These are phyloP conservation scores for Meloidogyne exigua DNA, from an alignment of 1,140 invertebrate genomes.

Conservation along the genomic window DNA sequence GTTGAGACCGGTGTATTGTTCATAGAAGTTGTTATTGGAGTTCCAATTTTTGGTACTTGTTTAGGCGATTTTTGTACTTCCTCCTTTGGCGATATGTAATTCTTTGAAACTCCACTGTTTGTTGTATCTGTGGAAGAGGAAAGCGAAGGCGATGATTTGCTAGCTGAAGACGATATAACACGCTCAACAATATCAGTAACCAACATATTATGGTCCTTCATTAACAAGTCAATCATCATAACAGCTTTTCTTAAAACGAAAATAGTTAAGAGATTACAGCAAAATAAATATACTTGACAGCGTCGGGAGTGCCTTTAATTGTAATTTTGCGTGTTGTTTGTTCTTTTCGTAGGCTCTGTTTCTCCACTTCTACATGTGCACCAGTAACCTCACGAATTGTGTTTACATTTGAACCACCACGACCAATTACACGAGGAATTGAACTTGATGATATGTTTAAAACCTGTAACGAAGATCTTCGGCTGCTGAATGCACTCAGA, in stretches of 20 bases:
- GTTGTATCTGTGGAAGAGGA: slow-evolving; percentile 21
- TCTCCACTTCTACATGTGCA: slow-evolving; percentile 58
- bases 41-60: background rate
- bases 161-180: slow-evolving; percentile 19
- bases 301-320: slow-evolving; percentile 50
- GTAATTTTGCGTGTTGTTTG: slow-evolving; percentile 51
- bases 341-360: slow-evolving; percentile 40
- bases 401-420: slow-evolving; percentile 53
- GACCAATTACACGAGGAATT: slow-evolving; percentile 47
- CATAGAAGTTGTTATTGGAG: background rate
- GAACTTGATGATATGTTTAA: slow-evolving; percentile 9
- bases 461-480: slow-evolving; percentile 16
- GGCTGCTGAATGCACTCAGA: background rate
- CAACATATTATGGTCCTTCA: slow-evolving; percentile 47
- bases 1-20: background rate
- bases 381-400: slow-evolving; percentile 60
- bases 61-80: slow-evolving; percentile 14
- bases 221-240: slow-evolving; percentile 53
- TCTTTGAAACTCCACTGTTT: background rate
- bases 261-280: background rate
- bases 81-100: background rate
- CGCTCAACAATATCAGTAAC: slow-evolving; percentile 52
- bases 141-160: slow-evolving; percentile 3
- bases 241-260: slow-evolving; percentile 53
- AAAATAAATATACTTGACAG: slow-evolving; percentile 39